These are phyloP conservation scores for Alosa sapidissima DNA, from an alignment of 2,797 vertebrate species.

Conservation along the genomic window DNA sequence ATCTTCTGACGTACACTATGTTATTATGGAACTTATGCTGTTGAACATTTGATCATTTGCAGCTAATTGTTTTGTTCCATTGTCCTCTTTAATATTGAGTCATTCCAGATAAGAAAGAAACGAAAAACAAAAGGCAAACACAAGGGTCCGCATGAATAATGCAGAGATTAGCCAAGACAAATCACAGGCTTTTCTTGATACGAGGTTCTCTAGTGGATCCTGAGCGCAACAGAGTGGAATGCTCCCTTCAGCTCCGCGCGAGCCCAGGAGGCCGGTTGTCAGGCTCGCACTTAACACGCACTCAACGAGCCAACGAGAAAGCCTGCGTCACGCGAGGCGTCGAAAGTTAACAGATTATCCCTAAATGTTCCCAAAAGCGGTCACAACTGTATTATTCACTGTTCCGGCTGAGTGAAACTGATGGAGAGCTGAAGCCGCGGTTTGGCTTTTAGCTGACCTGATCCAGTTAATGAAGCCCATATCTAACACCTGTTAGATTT, in stretches of 20 bases:
- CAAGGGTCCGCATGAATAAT: background rate
- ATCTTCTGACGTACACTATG: too few relatives aligned
- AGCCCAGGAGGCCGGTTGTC: background rate
- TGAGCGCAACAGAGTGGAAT: conserved; percentile 15
- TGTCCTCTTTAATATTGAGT: background rate
- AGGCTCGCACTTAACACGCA: background rate
- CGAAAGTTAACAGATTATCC: background rate
- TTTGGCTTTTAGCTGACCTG: background rate
- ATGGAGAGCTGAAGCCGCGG: background rate
- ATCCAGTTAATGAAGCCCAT: background rate
- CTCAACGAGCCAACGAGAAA: background rate
- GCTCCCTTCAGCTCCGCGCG: conserved; percentile 9
- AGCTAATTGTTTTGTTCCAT: too few relatives aligned
- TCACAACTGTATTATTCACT: background rate
- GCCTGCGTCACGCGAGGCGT: background rate
- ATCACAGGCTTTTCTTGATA: background rate
- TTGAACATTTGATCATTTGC: too few relatives aligned
- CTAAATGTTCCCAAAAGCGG: background rate
- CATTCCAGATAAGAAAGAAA: background rate
- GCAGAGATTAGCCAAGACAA: background rate
- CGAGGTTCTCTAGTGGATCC: background rate
- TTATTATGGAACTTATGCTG: too few relatives aligned
- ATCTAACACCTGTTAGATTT: background rate
- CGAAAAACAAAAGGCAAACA: background rate
- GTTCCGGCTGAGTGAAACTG: background rate